Conservation (phyloP, 2,888 invertebrate species). For the Drosophila gaucha region DNA sequence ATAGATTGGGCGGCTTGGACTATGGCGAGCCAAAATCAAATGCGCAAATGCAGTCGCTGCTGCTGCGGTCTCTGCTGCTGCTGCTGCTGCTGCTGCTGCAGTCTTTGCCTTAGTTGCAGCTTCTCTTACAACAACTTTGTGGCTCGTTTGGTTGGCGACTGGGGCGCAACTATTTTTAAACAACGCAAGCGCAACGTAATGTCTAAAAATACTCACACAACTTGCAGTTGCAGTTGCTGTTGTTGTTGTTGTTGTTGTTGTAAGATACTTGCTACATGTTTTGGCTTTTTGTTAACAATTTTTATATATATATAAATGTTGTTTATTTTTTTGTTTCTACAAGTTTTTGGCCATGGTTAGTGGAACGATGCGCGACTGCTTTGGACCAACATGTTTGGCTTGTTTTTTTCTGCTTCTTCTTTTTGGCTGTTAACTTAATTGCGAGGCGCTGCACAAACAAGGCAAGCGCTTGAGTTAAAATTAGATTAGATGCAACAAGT, state of each 20-base stretch:
- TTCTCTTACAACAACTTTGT: conserved; percentile 5
- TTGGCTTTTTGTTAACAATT: conserved; percentile 23
- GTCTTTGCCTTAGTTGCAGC: conserved; percentile 25
- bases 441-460: conserved; percentile 49
- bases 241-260: conserved; percentile 21
- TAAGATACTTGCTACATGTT: conserved; percentile 42
- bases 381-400: conserved; percentile 71
- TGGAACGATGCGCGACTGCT: conserved; percentile 56
- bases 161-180: conserved; percentile 68
- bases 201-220: conserved; percentile 70
- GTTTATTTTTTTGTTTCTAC: conserved; percentile 63
- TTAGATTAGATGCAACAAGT: conserved; percentile 68
- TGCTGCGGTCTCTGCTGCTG: too few species aligned
- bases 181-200: conserved; percentile 64
- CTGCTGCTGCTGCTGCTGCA: neutral
- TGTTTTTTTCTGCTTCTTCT: too few species aligned
- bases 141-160: conserved; percentile 22
- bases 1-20: conserved; percentile 28
- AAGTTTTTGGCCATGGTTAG: conserved; percentile 74
- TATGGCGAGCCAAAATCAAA: conserved; percentile 44
- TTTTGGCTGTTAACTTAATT: conserved; percentile 63
- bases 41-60: conserved; percentile 35
- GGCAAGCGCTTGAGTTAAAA: conserved; percentile 63
- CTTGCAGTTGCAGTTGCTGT: conserved; percentile 8
- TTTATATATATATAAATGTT: neutral